Evolutionary conservation across 1,140 invertebrate genomes (phyloP), one percentile per base, ranked within the genome.

Genomic region (Eriocheir sinensis): DNA sequence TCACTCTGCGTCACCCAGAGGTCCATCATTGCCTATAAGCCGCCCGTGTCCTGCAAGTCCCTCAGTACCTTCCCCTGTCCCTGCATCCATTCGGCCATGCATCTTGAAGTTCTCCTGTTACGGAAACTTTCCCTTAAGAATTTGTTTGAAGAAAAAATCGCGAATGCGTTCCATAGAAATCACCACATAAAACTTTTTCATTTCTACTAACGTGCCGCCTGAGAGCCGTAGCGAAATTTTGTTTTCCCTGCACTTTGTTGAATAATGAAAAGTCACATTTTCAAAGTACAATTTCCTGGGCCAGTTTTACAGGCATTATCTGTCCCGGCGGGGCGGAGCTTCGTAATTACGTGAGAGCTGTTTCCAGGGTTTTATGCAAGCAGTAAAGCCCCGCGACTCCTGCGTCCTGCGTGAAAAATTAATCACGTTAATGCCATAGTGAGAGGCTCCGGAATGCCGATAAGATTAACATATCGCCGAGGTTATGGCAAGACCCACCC

Each of bases 361-460:
- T n/a, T 27, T n/a, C 60, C 60, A n/a, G 27, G 60, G 60, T 72
- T 72, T 72, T 72, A 72, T 72, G 60, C 60, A 21, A 2, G 60
- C 60, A n/a, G 60, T 72, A 72, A 72, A 72, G 21, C 60, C 60
- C n/a, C 60, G 27, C 60, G 21, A 72, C 60, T 72, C 27, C 60
- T n/a, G 60, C 60, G 60, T 72, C 60, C 60, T 72, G 27, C 60
- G 60, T 72, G 60, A 72, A 72, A 72, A 72, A n/a, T 72, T 72
- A 72, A 72, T 72, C 60, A n/a, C 27, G 60, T 72, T 72, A n/a
- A 72, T 72, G n/a, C 60, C 12, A 72, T 72, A n/a, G 12, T 72
- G 60, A n/a, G 60, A 72, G 60, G 60, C n/a, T 72, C 21, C 60
- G 21, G 60, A 4, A 6, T 72, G 21, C 60, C n/a, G 60, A 72